Conservation (phyloP, 35 echinoderm and acorn worm genomes). For the Apostichopus californicus region DNA sequence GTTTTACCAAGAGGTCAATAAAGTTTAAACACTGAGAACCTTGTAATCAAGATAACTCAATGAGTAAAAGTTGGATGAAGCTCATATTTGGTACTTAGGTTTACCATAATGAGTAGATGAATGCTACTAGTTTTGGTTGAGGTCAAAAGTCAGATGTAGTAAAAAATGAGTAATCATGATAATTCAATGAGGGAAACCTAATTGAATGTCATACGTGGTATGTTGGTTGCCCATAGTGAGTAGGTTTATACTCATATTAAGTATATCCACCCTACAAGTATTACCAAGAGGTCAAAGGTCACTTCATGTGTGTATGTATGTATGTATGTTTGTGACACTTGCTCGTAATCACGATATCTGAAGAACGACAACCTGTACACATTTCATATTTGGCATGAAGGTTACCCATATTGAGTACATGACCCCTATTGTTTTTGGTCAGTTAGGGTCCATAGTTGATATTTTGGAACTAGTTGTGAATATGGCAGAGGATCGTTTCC, state of each 20-base stretch:
- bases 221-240: background rate
- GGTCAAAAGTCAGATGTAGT: background rate
- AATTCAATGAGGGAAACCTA: background rate
- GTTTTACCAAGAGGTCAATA: background rate
- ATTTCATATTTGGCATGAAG: no score
- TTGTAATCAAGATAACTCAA: background rate
- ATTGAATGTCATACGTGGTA: background rate
- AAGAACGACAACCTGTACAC: no score
- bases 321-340: no score
- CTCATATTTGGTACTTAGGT: background rate
- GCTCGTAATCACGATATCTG: no score
- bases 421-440: no score
- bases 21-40: background rate
- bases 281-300: no score
- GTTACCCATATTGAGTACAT: no score
- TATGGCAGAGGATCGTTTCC: no score
- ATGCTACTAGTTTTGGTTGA: background rate
- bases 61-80: background rate
- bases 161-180: background rate
- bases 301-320: no score
- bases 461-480: no score
- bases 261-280: no score
- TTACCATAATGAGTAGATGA: background rate
- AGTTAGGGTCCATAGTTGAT: no score
- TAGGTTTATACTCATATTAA: background rate